phyloP scores from a whole-genome alignment of 2,113 vertebrate species.

The Numida meleagris region DNA sequence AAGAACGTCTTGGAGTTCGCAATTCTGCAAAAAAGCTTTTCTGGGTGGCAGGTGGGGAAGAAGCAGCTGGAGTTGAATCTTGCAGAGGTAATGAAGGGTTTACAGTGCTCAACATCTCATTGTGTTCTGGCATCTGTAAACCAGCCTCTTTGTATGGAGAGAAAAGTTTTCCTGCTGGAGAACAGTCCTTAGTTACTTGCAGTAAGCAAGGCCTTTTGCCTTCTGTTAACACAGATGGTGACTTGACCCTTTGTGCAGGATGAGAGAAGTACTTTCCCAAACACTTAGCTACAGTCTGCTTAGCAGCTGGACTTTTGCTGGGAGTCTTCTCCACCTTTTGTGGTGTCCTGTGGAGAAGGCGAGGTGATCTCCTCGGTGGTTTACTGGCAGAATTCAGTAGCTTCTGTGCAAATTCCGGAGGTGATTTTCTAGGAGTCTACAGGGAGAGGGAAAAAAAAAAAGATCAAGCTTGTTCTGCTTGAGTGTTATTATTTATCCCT shows the following conservation, averaged over 20 bases:
- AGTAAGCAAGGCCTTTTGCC: constrained; percentile 13
- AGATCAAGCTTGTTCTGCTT: neutral
- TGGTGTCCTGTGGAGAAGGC: neutral
- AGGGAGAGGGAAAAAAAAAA: neutral
- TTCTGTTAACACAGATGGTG: constrained; percentile 59
- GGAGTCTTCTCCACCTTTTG: constrained; percentile 4
- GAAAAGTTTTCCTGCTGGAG: constrained; percentile 56
- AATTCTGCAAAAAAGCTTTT: neutral
- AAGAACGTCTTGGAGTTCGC: constrained; percentile 4
- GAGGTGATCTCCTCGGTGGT: constrained; percentile 39
- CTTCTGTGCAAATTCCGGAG: constrained; percentile 62
- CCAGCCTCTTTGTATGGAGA: constrained; percentile 65
- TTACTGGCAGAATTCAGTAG: neutral
- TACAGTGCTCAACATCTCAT: too few relatives aligned
- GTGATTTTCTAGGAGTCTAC: constrained; percentile 77
- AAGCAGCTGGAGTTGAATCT: neutral
- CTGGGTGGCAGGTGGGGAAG: neutral
- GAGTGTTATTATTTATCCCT: neutral
- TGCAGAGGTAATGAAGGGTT: constrained; percentile 44
- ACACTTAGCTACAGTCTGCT: constrained; percentile 27
- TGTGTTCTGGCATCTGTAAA: constrained; percentile 18
- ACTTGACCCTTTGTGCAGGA: constrained; percentile 35
- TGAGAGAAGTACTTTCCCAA: constrained; percentile 39
- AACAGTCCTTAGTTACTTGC: constrained; percentile 61
- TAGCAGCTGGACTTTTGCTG: constrained; percentile 39